Percentiles rank a stretch among this genome's conserved stretches.
phyloP scores from a whole-genome alignment of 1,140 invertebrate genomes.

The Rhagoletis zephyria region DNA sequence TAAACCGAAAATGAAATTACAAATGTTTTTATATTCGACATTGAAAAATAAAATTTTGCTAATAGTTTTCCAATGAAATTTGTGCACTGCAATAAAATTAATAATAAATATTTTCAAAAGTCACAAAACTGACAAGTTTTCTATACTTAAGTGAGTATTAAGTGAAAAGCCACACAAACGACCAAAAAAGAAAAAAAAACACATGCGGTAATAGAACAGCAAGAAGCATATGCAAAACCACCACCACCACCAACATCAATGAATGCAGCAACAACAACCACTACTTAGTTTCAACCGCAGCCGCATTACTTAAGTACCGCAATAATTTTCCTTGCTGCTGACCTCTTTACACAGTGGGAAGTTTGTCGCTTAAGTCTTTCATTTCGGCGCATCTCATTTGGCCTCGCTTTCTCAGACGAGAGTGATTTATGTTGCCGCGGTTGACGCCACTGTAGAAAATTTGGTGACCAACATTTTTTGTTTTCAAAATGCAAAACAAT shows the following conservation, averaged over 20 bases:
- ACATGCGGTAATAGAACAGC: no score
- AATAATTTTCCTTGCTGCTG: slow-evolving; percentile 32
- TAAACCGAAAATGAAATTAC: no score
- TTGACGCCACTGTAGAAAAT: background rate
- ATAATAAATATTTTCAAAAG: no score
- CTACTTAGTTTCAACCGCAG: background rate
- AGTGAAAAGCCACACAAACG: no score
- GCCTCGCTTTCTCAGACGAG: slow-evolving; percentile 23
- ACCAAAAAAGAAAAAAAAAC: no score
- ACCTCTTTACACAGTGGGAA: slow-evolving; percentile 10
- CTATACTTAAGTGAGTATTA: no score
- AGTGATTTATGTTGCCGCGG: slow-evolving; percentile 23
- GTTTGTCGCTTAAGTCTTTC: slow-evolving; percentile 19
- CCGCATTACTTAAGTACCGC: slow-evolving; percentile 25
- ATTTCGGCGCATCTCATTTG: slow-evolving; percentile 4
- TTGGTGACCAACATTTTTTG: background rate
- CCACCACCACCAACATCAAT: background rate
- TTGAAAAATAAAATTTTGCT: no score
- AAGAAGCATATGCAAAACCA: background rate
- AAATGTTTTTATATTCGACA: no score
- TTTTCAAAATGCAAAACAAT: background rate
- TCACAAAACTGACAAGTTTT: no score
- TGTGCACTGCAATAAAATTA: no score
- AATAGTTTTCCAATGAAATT: no score
- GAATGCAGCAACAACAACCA: background rate